phyloP scores from a whole-genome alignment of 2,888 invertebrate genomes.

The Drosophila anceps region DNA sequence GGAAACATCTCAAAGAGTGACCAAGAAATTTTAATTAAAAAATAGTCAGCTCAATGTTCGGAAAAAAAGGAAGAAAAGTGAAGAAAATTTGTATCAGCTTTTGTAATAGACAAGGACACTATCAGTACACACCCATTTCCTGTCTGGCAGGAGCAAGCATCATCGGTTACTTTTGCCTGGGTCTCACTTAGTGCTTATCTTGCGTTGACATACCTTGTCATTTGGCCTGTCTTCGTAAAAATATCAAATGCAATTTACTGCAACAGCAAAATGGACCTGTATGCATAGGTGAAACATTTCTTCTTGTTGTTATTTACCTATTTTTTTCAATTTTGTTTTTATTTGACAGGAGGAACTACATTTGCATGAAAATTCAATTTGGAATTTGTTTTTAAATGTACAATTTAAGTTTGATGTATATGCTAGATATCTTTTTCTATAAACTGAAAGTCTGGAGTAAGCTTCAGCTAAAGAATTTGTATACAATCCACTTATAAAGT shows the following conservation, averaged over 20 bases:
- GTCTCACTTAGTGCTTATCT: slow-evolving; percentile 68
- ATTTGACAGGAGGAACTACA: slow-evolving; percentile 35
- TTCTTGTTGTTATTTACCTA: slow-evolving; percentile 31
- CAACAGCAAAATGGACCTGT: slow-evolving; percentile 33
- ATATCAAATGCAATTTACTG: slow-evolving; percentile 74
- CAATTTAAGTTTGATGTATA: slow-evolving; percentile 10
- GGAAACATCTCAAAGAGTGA: slow-evolving; percentile 32
- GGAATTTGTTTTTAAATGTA: slow-evolving; percentile 18
- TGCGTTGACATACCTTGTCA: slow-evolving; percentile 78
- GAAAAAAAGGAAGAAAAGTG: background rate
- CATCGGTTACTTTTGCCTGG: slow-evolving; percentile 26
- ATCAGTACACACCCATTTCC: slow-evolving; percentile 1
- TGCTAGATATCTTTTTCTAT: background rate
- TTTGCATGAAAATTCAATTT: slow-evolving; percentile 42
- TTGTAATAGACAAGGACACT: slow-evolving; percentile 47
- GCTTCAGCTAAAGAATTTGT: background rate
- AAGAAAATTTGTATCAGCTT: slow-evolving; percentile 57
- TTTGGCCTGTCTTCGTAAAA: slow-evolving; percentile 71
- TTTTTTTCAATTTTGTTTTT: slow-evolving; percentile 8
- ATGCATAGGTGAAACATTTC: slow-evolving; percentile 2
- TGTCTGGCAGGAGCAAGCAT: slow-evolving; percentile 1
- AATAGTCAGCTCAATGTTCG: slow-evolving; percentile 40
- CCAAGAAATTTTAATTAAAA: slow-evolving; percentile 66
- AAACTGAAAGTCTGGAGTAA: background rate
- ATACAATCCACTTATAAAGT: slow-evolving; percentile 1